Evolutionary conservation across 2,888 invertebrate species (phyloP), one percentile per base, ranked within the genome.

Genomic region (Pterostichus madidus): DNA sequence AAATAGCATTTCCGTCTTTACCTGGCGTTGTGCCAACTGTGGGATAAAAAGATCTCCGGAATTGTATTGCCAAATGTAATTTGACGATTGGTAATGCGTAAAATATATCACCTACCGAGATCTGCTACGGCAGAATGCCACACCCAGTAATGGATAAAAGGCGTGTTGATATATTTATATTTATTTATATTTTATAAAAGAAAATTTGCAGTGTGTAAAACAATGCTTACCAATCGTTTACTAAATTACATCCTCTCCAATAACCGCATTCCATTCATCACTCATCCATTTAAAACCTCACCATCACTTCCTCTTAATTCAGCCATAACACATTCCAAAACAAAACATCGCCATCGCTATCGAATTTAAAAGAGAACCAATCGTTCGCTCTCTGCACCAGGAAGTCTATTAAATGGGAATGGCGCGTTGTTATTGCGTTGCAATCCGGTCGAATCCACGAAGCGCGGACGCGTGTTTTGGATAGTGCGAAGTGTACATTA

Each of bases 341-440:
- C 49, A 49, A 49, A 49, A 10, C 44, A 44, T 7, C 44, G 44
- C 13, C 49, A 49, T 49, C 10, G 11, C 6, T 10, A 49, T 5
- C 6, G 49, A 49, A 13, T 49, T 49, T 49, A 39, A 49, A 49
- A 49, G 49, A 49, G 49, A 49, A 49, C 39, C 49, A 49, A 49
- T 49, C 49, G 49, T 13, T 39, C 39, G 39, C 39, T 7, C 39
- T 5, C 39, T 39, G 39, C 49, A 49, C 2, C 13, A 6, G 49
- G 11, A 49, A 49, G 49, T 49, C 49, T 10, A 49, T 49, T 49
- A 49, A 49, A 49, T n/a, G 0, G 49, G 49, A 6, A 49, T 49
- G n/a, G 49, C 13, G n/a, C 0, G 11, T 49, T 49, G 49, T 49
- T 49, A 49, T 13, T 49, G 11, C 49, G n/a, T 13, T 49, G 49